These are phyloP conservation scores for Gambusia holbrooki DNA, from an alignment of 2,113 vertebrate genomes.

Conservation along the genomic window DNA sequence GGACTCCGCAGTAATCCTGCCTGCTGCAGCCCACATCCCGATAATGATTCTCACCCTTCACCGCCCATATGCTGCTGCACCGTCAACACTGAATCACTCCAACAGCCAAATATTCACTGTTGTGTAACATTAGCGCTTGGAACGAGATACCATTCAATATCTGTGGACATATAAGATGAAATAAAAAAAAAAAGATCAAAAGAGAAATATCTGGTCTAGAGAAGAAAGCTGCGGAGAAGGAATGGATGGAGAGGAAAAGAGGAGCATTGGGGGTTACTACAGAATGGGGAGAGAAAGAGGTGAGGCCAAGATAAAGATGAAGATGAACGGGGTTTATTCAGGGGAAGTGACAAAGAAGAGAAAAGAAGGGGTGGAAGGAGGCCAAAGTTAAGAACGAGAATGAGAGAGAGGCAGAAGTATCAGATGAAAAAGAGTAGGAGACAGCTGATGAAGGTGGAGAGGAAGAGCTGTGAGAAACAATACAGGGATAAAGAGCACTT, in stretches of 20 bases:
- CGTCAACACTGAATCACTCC: slow-evolving; percentile 21
- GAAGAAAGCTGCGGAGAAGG: background rate
- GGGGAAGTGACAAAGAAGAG: slow-evolving; percentile 45
- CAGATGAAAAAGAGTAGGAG: slow-evolving; percentile 52
- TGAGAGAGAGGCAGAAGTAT: slow-evolving; percentile 37
- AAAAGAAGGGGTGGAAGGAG: slow-evolving; percentile 33
- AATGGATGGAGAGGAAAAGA: background rate
- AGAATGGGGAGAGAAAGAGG: slow-evolving; percentile 11
- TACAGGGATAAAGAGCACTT: slow-evolving; percentile 44
- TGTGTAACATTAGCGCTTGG: slow-evolving; percentile 25
- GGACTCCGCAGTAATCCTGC: slow-evolving; percentile 51
- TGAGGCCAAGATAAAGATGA: slow-evolving; percentile 56
- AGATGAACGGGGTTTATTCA: slow-evolving; percentile 55
- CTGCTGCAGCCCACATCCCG: slow-evolving; percentile 62
- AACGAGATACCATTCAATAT: slow-evolving; percentile 21
- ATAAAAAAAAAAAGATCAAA: slow-evolving; percentile 18
- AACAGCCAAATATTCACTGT: slow-evolving; percentile 17
- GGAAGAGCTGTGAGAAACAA: slow-evolving; percentile 51
- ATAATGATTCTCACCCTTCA: slow-evolving; percentile 45
- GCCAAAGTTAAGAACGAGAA: slow-evolving; percentile 45
- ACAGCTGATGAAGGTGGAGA: slow-evolving; percentile 24
- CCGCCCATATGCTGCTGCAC: slow-evolving; percentile 36
- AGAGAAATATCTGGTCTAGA: slow-evolving; percentile 3
- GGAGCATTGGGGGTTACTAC: background rate
- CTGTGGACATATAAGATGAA: slow-evolving; percentile 24